Evolutionary conservation across 2,797 vertebrate species (phyloP).

Genomic region (Acropternis orthonyx): DNA sequence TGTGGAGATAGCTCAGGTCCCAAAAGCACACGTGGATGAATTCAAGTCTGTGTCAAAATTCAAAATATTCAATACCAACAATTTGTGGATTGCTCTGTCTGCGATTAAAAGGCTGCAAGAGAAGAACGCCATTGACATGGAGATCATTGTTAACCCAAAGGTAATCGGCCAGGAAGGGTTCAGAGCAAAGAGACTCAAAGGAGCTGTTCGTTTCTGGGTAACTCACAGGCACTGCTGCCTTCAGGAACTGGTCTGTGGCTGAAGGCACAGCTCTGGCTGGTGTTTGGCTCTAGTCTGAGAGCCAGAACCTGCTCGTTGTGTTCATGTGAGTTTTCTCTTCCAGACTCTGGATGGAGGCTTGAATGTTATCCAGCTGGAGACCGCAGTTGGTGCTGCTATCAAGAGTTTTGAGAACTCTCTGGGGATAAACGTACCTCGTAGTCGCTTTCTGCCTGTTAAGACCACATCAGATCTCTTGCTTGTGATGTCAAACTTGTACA

Average conservation of each 20-base stretch:
- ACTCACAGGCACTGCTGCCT: not conserved
- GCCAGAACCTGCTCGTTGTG: not conserved
- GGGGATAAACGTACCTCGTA: constrained; percentile 96
- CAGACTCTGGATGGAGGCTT: constrained; percentile 94
- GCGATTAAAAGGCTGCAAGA: constrained; percentile 92
- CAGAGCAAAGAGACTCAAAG: not conserved
- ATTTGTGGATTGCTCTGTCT: constrained; percentile 93
- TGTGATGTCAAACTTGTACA: constrained; percentile 98
- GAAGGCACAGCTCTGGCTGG: not conserved
- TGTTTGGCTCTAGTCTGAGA: rapidly evolving
- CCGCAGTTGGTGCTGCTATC: constrained; percentile 95
- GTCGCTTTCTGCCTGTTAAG: constrained; percentile 97
- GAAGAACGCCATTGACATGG: constrained; percentile 90
- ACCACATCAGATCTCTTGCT: constrained; percentile 96
- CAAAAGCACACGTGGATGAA: constrained; percentile 93
- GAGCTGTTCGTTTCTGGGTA: not conserved
- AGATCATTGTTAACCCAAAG: constrained; percentile 98
- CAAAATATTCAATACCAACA: constrained; percentile 99
- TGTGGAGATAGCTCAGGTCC: constrained; percentile 97
- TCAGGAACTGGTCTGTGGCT: rapidly evolving
- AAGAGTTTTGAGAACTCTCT: constrained; percentile 97
- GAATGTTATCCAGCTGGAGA: constrained; percentile 97
- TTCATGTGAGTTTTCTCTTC: not conserved
- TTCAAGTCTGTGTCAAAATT: constrained; percentile 99
- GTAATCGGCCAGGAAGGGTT: constrained; percentile 63